These are phyloP conservation scores for Lochmaea capreae DNA, from an alignment of 2,888 invertebrate species.

Conservation along the genomic window DNA sequence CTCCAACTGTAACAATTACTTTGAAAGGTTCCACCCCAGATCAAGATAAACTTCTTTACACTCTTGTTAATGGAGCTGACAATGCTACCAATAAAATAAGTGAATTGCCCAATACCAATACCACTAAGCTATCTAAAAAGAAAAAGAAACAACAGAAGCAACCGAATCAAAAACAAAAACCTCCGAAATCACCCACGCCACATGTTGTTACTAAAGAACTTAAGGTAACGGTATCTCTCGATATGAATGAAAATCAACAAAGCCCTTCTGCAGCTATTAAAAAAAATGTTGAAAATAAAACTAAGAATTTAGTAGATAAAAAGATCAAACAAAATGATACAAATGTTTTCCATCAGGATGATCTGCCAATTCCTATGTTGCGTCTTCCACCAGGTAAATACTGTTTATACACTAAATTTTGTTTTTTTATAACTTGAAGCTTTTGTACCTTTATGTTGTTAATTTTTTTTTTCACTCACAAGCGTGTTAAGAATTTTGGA, in stretches of 20 bases:
- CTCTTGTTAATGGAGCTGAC: slow-evolving; percentile 73
- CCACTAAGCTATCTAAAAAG: slow-evolving; percentile 46
- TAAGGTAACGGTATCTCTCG: slow-evolving; percentile 58
- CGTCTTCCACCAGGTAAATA: slow-evolving; percentile 59
- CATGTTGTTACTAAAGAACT: slow-evolving; percentile 55
- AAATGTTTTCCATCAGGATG: slow-evolving; percentile 47
- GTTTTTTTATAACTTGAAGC: background rate
- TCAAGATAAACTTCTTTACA: slow-evolving; percentile 79
- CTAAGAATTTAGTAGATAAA: slow-evolving; percentile 39
- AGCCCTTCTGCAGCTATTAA: slow-evolving; percentile 38
- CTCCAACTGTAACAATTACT: slow-evolving; percentile 82
- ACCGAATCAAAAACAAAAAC: slow-evolving; percentile 12
- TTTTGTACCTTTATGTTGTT: background rate
- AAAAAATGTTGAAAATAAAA: slow-evolving; percentile 35
- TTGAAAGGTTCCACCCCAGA: slow-evolving; percentile 79
- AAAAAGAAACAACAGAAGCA: slow-evolving; percentile 46
- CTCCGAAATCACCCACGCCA: slow-evolving; percentile 13
- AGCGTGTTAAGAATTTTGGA: background rate
- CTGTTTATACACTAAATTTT: background rate
- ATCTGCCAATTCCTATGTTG: slow-evolving; percentile 60
- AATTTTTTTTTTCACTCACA: background rate
- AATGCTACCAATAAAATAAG: slow-evolving; percentile 38
- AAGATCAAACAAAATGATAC: slow-evolving; percentile 46
- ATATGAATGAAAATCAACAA: slow-evolving; percentile 44
- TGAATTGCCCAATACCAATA: slow-evolving; percentile 17